Base-by-base conservation (phyloP, 2,113 vertebrate species). In the Sebastes fasciatus region DNA sequence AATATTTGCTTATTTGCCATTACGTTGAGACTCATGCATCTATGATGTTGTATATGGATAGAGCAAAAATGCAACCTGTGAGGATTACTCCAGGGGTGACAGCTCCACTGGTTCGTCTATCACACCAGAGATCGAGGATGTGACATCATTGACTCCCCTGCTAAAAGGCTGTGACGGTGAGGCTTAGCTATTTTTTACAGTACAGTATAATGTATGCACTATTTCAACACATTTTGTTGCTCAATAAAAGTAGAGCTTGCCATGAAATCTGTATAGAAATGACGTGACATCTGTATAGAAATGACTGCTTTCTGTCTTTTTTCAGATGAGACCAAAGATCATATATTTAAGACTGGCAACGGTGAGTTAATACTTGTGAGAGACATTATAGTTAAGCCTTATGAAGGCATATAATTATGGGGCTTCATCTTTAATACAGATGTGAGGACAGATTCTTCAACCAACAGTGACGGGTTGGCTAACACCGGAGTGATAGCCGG, bases 241-340 rank as follows among this genome's bases (percentile, higher is more conserved):
- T 45, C 6, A 43, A 3, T 48, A 21, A 65, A 79, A 42, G 66
- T 21, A 2, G 19, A 54, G 49, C 57, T 4, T 7, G 26, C 16
- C 8, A 16, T n/a, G 5, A 42, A 77, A 66, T 19, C 34, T 34
- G 34, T 34, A 34, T 34, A 34, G 34, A 34, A 68, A 65, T 34
- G 3, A 34, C 34, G 34, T 34, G 34, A 34, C 4, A 34, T 34
- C 34, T 34, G 17, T 4, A 17, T 26, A 26, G 5, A 67, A 63
- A 12, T 40, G 0, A 49, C 8, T 55, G 4, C 6, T 80, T 69
- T 76, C 48, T 80, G 5, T 62, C 69, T 77, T 23, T 4, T 92
- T 82, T 21, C 84, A 97, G 97, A 97, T 54, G 96, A 98, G 66
- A 97, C 96, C 4, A 97, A 97, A 90, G 82, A 88, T 88, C 92